Base-by-base conservation (phyloP, 2,888 invertebrate genomes). In the Metalampra italica region DNA sequence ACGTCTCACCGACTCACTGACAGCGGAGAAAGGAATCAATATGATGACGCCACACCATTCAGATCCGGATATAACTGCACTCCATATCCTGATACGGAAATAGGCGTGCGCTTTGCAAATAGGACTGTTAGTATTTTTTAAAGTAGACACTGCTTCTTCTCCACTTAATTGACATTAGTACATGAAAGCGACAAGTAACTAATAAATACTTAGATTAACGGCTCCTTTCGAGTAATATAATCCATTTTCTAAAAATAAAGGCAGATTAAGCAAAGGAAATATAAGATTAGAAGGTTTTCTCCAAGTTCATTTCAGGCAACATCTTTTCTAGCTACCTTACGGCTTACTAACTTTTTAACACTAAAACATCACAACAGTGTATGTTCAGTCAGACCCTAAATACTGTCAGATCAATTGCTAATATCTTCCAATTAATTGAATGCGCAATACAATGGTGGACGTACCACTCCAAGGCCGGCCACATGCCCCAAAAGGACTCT, bases 31-130 rank as follows among this genome's bases (percentile, higher is more conserved):
- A 51, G 55, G 75, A 5, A 84, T 88, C 88, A 68, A 88, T 88
- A 82, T 54, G 39, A 66, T 87, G 87, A 88, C 87, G 88, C 87
- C 87, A 88, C 71, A 54, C 66, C 82, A 82, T 83, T 86, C 75
- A 84, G 71, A 60, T 61, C 60, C 58, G 53, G 52, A 55, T 36
- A 36, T 65, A 53, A 67, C 61, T 59, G 61, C 57, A 68, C 61
- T 76, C 62, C 64, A 68, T 56, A 60, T 68, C 64, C 59, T 50
- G 56, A 57, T 56, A 60, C 62, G 60, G 60, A 65, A 68, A 68
- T 66, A 67, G 58, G 49, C 58, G 29, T 54, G 43, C 53, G 52
- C 50, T 50, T 3, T 13, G 30, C 12, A 40, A 14, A 40, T 22
- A 22, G 32, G 52, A 61, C 60, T 65, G 53, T 38, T 37, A 37